Conservation (phyloP, 2,888 invertebrate species). For the Heliothis peltigera region DNA sequence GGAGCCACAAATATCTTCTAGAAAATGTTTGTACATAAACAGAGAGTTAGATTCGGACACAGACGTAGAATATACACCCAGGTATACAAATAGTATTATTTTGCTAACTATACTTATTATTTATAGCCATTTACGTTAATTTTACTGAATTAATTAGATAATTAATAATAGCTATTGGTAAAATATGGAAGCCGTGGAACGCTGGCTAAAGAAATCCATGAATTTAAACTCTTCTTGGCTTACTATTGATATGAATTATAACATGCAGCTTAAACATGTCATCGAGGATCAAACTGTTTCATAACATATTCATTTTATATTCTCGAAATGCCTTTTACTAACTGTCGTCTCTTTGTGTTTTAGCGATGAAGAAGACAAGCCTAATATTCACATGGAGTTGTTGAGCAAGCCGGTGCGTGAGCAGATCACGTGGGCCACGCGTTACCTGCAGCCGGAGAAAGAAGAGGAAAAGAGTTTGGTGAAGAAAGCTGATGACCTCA, state of each 20-base stretch:
- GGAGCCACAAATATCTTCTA: slow-evolving; percentile 77
- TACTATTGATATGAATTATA: too few relatives aligned
- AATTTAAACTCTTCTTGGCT: too few relatives aligned
- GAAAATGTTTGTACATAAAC: slow-evolving; percentile 77
- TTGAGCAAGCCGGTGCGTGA: slow-evolving; percentile 82
- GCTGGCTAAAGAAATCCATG: too few relatives aligned
- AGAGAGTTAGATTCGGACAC: slow-evolving; percentile 84
- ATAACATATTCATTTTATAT: too few relatives aligned
- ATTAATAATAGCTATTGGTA: too few relatives aligned
- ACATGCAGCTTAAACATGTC: too few relatives aligned
- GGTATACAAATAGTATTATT: slow-evolving; percentile 63
- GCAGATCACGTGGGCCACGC: slow-evolving; percentile 85
- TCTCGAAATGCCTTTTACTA: too few relatives aligned
- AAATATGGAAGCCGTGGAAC: too few relatives aligned
- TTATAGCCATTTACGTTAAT: too few relatives aligned
- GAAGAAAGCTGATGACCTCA: slow-evolving; percentile 85
- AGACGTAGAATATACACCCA: slow-evolving; percentile 79
- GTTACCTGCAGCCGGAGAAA: slow-evolving; percentile 82
- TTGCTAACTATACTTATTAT: too few relatives aligned
- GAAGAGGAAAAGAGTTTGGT: slow-evolving; percentile 86
- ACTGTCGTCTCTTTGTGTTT: neutral
- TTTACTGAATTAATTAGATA: too few relatives aligned
- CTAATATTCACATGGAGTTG: slow-evolving; percentile 78
- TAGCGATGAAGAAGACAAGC: slow-evolving; percentile 72
- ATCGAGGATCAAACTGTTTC: too few relatives aligned